Base-by-base conservation (phyloP, 2,888 invertebrate species). In the Aspidiotus rigidus region DNA sequence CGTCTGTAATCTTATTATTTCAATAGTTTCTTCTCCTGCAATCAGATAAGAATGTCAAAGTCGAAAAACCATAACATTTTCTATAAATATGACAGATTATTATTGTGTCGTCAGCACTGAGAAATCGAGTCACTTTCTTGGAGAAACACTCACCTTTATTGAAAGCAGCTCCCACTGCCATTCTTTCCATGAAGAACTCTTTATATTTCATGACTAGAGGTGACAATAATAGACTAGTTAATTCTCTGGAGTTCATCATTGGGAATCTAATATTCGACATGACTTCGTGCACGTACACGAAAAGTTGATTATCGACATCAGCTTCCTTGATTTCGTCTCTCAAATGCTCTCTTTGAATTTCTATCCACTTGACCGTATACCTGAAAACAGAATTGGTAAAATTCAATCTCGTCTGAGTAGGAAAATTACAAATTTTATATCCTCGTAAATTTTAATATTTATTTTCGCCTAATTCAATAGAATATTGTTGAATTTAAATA, bases 161-260 rank as follows among this genome's bases (percentile, higher is more conserved):
- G 77, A 89, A 94, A 72, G 87, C 87, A 90, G 93, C 90, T 7
- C 91, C 93, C 62, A 89, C 86, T 0, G 90, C 88, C 86, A 95
- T 91, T 72, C 90, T 82, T 72, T 91, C 89, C 74, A 93, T 86
- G 74, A 93, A 89, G 79, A 90, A 92, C 74, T 91, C 90, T 76
- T 90, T 90, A 77, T 90, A 88, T 72, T 87, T 85, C 74, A 87
- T 86, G 2, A 89, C 86, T 8, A 94, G 79, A 0, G 90, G 88
- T 40, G 86, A 87, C 13, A 91, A 80, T 62, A 94, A 80, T 40
- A 97, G 78, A 75, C 89, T 87, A 0, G 91, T 89, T 72, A 97
- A 78, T 77, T 97, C 92, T 67, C 88, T 82, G 0, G 93, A 90
- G 15, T 90, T 86, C 93, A 97, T 95, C 93, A 95, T 94, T 1